A percentile compares a stretch with the other conserved stretches of the same genome.
Evolutionary conservation across 2,797 vertebrate species (phyloP).

Genomic region (Notolabrus celidotus): DNA sequence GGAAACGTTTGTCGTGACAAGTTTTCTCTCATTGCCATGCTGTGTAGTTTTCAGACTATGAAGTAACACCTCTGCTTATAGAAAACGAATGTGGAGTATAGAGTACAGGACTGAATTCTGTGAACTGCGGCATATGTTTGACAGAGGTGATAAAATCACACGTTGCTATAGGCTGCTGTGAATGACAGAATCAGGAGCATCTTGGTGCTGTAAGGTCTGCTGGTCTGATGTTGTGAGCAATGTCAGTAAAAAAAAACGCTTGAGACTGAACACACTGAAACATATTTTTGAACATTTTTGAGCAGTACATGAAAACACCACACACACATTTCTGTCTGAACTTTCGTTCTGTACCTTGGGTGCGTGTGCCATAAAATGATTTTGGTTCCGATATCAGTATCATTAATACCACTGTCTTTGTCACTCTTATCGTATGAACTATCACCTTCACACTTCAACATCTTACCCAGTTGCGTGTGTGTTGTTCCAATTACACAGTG

Average conservation of each 20-base stretch:
- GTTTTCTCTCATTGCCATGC: slow-evolving; percentile 10
- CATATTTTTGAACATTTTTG: not conserved
- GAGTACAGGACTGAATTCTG: not conserved
- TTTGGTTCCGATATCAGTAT: slow-evolving; percentile 1
- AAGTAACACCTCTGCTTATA: slow-evolving; percentile 4
- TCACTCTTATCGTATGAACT: slow-evolving; percentile 16
- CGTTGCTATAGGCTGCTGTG: not conserved
- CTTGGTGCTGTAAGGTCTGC: not conserved
- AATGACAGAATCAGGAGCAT: not conserved
- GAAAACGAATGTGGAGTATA: slow-evolving; percentile 11
- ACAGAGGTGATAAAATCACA: not conserved
- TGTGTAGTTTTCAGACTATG: slow-evolving; percentile 5
- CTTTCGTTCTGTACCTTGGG: not conserved
- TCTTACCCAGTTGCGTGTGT: slow-evolving; percentile 45
- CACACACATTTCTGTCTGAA: not conserved
- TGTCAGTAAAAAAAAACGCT: no score
- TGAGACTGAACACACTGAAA: not conserved
- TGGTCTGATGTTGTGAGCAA: not conserved
- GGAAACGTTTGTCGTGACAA: not conserved
- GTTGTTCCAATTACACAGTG: slow-evolving; percentile 74
- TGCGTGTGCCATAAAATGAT: not conserved
- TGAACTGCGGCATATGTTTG: not conserved
- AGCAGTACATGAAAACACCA: not conserved
- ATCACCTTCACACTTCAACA: slow-evolving; percentile 41
- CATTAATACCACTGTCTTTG: slow-evolving; percentile 1